phyloP scores from a whole-genome alignment of 1,140 invertebrate species.

The Sipha flava region DNA sequence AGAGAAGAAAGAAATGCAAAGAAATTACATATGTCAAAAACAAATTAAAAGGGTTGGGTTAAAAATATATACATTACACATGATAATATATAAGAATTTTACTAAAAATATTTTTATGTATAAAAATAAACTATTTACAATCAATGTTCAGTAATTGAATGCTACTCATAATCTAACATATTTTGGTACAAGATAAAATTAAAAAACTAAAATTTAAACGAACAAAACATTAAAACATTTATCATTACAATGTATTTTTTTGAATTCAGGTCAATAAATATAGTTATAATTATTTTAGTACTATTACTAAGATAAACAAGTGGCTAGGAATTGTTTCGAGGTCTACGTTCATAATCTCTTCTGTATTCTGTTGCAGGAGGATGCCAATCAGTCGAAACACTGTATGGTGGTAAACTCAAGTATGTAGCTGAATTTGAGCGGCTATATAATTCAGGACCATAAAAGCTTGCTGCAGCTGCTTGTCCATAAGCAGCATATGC shows the following conservation, averaged over 20 bases:
- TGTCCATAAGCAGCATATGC: conserved; percentile 16
- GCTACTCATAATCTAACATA: not conserved
- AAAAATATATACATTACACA: not conserved
- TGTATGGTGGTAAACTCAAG: not conserved
- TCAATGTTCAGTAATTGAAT: not conserved
- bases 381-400: conserved; percentile 4
- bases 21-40: not conserved
- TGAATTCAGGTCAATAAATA: not conserved
- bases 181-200: conserved; percentile 17
- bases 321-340: conserved; percentile 28
- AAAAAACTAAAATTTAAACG: not conserved
- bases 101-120: conserved; percentile 22
- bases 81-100: not conserved
- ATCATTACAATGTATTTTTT: not conserved
- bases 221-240: not conserved
- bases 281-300: not conserved
- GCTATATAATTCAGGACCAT: not conserved
- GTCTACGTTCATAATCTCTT: conserved; percentile 22
- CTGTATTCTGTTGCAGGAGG: conserved; percentile 6
- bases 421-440: not conserved
- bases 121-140: conserved; percentile 29
- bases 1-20: not conserved
- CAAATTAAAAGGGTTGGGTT: not conserved
- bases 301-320: not conserved
- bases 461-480: conserved; percentile 19